Conservation (phyloP, 2,888 invertebrate species). For the Nomada flava region DNA sequence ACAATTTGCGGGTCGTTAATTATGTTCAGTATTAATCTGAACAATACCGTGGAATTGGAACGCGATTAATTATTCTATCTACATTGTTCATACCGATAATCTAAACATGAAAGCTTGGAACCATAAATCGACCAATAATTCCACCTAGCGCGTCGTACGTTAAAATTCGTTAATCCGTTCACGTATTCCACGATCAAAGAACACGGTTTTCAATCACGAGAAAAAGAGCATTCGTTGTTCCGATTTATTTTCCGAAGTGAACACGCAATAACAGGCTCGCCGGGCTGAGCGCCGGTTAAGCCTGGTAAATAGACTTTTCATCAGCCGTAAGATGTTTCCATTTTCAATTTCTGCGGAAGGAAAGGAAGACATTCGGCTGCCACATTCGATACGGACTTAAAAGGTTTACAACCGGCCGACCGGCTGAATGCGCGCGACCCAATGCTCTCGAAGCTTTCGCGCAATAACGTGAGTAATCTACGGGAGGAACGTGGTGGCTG, state of each 20-base stretch:
- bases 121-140: not conserved
- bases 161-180: not conserved
- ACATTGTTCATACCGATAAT: not conserved
- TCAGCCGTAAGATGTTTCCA: constrained; percentile 42
- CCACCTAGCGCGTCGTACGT: not conserved
- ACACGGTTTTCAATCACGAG: no score
- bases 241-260: constrained; percentile 16
- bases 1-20: constrained; percentile 1
- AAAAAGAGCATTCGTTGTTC: not conserved
- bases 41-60: not conserved
- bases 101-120: not conserved
- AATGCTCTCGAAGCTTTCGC: constrained; percentile 54
- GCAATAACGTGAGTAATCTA: constrained; percentile 68
- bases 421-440: constrained; percentile 41
- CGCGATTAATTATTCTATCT: constrained; percentile 4
- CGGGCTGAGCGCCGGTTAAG: constrained; percentile 3
- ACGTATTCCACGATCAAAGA: not conserved
- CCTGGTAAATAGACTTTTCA: constrained; percentile 41
- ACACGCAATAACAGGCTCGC: constrained; percentile 17
- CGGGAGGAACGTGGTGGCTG: constrained; percentile 46
- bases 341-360: constrained; percentile 49
- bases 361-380: constrained; percentile 28
- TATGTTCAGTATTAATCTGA: not conserved
- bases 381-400: constrained; percentile 22
- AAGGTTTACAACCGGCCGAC: constrained; percentile 44